Evolutionary conservation across 2,888 invertebrate species (phyloP).

Genomic region (Ephialtes manifestator): DNA sequence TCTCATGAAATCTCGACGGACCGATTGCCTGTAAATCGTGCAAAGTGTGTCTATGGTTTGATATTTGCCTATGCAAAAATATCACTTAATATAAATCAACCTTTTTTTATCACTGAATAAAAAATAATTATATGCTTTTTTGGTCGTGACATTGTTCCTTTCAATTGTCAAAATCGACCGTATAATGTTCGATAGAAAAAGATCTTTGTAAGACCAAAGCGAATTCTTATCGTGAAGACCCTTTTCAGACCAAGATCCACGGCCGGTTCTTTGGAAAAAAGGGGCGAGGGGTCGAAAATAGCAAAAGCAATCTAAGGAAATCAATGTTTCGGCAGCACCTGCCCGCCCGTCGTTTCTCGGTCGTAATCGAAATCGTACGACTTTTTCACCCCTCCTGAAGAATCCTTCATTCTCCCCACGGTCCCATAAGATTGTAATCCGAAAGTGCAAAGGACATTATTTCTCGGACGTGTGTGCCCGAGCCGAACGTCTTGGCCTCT

Average conservation of each 20-base stretch:
- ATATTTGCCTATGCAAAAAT: conserved; percentile 4
- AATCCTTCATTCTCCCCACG: conserved; percentile 67
- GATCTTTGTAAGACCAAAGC: conserved; percentile 48
- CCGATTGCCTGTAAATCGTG: conserved; percentile 61
- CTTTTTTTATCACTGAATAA: not conserved
- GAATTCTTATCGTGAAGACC: conserved; percentile 63
- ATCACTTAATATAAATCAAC: not conserved
- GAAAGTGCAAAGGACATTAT: conserved; percentile 71
- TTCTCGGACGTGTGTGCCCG: conserved; percentile 49
- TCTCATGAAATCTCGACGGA: conserved; percentile 63
- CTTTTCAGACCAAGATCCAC: conserved; percentile 59
- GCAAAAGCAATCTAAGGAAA: conserved; percentile 72
- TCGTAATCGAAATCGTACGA: conserved; percentile 74
- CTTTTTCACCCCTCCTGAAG: conserved; percentile 69
- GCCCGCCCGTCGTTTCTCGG: conserved; percentile 68
- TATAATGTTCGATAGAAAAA: conserved; percentile 39
- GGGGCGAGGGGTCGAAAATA: conserved; percentile 63
- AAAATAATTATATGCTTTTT: not conserved
- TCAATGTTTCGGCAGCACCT: conserved; percentile 73
- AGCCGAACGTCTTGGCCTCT: conserved; percentile 9
- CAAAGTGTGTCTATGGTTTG: not conserved
- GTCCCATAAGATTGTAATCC: conserved; percentile 73
- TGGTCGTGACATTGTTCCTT: not conserved
- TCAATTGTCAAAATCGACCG: conserved; percentile 15
- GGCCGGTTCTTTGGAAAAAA: conserved; percentile 21